Evolutionary conservation across 2,797 vertebrate species (phyloP).

Genomic region (Cuculus canorus): DNA sequence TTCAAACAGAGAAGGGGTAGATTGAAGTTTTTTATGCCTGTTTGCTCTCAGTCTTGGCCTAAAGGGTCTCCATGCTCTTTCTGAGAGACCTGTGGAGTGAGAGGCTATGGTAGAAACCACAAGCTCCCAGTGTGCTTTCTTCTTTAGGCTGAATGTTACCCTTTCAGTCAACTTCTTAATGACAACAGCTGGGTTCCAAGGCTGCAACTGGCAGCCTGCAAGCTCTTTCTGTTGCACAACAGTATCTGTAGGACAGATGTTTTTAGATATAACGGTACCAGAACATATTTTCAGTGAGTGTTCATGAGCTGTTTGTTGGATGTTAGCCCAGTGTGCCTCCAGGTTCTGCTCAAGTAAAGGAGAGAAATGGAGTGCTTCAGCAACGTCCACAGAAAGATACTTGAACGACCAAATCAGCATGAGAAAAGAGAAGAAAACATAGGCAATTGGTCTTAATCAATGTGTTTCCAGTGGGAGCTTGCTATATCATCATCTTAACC

Average conservation of each 20-base stretch:
- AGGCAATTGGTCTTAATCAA: background rate
- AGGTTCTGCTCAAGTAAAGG: slow-evolving; percentile 16
- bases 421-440: background rate
- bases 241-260: slow-evolving; percentile 52
- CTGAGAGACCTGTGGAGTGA: background rate
- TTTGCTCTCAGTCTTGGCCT: background rate
- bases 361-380: slow-evolving; percentile 12
- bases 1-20: background rate
- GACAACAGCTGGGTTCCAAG: background rate
- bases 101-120: background rate
- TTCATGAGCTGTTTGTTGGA: slow-evolving; percentile 47
- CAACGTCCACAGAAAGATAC: background rate
- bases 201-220: background rate
- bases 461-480: background rate
- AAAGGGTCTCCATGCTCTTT: background rate
- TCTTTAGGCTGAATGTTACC: background rate
- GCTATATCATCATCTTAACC: background rate
- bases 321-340: background rate
- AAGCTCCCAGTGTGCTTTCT: background rate
- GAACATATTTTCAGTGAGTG: background rate
- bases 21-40: background rate
- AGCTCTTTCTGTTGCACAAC: background rate
- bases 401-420: background rate
- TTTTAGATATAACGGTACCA: background rate
- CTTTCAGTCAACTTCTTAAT: background rate